Evolutionary conservation across 37 sponge, comb jelly and placozoan genomes (phyloP), one percentile per base, ranked within the genome.

Genomic region (Ephydatia muelleri): DNA sequence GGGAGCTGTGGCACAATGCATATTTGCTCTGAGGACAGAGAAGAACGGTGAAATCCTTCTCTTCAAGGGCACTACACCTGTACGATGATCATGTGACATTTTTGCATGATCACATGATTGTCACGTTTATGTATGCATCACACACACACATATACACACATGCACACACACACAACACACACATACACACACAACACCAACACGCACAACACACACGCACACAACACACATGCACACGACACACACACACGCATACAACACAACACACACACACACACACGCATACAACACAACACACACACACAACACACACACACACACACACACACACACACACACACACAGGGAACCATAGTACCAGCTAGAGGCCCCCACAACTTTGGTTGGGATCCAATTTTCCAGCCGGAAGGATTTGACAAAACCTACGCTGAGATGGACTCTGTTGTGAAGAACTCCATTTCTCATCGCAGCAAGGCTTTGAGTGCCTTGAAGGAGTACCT

Each of bases 321-420:
- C 57, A 57, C 57, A 16, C 32, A 37, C 40, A 47, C 48, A 26
- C 31, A 39, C 72, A 27, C 72, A 22, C 31, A 28, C 66, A 40
- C 27, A 5, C 82, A 98, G 94, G 99, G 99, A 2, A 66, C 26
- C n/a, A 96, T 98, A 38, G 99, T 98, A 0, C 86, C 88, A 11
- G 90, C 99, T 19, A 47, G 95, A 23, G 99, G 99, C 5, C 93
- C 95, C 2, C 77, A 70, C 14, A 35, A 96, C 71, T 98, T 98
- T 90, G 95, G 99, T 16, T 98, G 99, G 99, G 99, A 98, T 78
- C 99, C 99, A 4, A 90, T 98, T 16, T 98, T 98, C 68, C 96
- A 94, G 70, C 99, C 99, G 3, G 88, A 90, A 0, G 96, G 96
- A 9, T 94, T 88, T 84, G 82, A 87, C 2, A 38, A 90, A 77